phyloP scores from a whole-genome alignment of 1,140 invertebrate genomes.

The Polypedilum pembai region DNA sequence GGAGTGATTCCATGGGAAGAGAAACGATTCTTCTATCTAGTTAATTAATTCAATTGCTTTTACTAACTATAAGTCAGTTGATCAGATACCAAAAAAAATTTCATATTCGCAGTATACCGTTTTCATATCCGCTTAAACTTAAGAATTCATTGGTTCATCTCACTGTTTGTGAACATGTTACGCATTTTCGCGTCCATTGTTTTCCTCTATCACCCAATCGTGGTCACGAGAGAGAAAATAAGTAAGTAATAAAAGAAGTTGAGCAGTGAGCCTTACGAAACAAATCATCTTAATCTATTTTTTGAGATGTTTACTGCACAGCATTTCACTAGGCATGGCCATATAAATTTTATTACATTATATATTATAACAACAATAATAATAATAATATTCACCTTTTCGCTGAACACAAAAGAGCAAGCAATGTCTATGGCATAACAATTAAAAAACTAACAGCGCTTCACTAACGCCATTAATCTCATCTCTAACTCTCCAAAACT shows the following conservation, averaged over 20 bases:
- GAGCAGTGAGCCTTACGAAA: neutral
- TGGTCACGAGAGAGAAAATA: neutral
- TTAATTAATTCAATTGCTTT: conserved; percentile 27
- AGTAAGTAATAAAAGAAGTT: neutral
- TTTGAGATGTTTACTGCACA: neutral
- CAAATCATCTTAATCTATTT: conserved; percentile 18
- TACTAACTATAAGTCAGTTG: conserved; percentile 20
- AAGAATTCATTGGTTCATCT: conserved; percentile 13
- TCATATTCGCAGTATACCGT: conserved; percentile 23
- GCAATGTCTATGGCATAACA: conserved; percentile 2
- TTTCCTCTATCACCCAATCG: conserved; percentile 5
- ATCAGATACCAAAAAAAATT: conserved; percentile 2
- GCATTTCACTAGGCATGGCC: neutral
- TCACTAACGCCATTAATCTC: conserved; percentile 14
- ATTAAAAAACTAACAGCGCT: conserved; percentile 24
- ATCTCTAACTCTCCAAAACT: conserved; percentile 10
- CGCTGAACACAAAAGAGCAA: neutral
- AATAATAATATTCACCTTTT: conserved; percentile 8
- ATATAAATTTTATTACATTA: no score
- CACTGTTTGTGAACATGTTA: conserved; percentile 22
- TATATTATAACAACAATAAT: neutral
- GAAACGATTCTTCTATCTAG: neutral
- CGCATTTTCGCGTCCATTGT: conserved; percentile 25
- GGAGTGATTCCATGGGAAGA: no score
- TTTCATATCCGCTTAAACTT: conserved; percentile 8